Conservation (phyloP, 2,888 invertebrate species). For the Steromphala cineraria region DNA sequence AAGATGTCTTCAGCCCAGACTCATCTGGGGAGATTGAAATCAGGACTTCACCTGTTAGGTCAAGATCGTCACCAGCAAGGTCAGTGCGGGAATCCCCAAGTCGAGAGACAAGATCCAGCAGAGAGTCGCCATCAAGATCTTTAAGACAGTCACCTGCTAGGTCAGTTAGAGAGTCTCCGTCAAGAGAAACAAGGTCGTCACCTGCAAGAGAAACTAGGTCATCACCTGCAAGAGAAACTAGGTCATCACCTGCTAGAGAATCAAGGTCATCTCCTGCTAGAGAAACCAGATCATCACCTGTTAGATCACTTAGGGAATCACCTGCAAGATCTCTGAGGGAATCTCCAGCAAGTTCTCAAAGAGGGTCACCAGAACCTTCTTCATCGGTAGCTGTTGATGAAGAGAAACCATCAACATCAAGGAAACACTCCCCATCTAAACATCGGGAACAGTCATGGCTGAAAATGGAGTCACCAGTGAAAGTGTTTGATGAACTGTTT, state of each 20-base stretch:
- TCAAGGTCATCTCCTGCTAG: background rate
- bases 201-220: background rate
- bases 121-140: background rate
- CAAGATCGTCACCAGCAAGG: background rate
- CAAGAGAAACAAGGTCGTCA: background rate
- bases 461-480: background rate
- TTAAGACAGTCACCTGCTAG: background rate
- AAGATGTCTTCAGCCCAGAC: background rate
- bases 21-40: conserved; percentile 8
- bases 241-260: background rate
- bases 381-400: background rate
- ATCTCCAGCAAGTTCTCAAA: background rate
- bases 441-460: conserved; percentile 3
- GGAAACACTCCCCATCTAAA: background rate
- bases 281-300: background rate
- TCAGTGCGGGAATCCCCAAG: background rate
- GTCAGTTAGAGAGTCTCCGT: background rate
- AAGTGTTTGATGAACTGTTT: conserved; percentile 10
- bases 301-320: background rate
- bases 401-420: background rate
- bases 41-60: background rate
- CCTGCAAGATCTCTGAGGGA: background rate
- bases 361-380: background rate
- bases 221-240: background rate
- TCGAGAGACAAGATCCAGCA: background rate